A percentile compares a stretch with the other conserved stretches of the same genome.
phyloP scores from a whole-genome alignment of 2,113 vertebrate species.

The Nansenia antarctica region DNA sequence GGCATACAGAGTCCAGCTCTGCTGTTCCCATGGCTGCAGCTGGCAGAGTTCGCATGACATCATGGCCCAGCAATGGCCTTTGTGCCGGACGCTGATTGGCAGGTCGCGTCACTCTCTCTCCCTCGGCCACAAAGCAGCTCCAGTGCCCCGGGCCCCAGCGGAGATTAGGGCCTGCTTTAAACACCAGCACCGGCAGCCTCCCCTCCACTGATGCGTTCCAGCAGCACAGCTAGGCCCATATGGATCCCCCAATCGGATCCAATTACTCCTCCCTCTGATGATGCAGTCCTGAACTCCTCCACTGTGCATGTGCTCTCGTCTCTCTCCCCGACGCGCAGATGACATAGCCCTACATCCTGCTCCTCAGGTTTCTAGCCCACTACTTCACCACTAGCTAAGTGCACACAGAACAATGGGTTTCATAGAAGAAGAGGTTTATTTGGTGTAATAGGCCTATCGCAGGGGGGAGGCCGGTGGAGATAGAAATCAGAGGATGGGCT shows the following conservation, averaged over 20 bases:
- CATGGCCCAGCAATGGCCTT: slow-evolving; percentile 41
- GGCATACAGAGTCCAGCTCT: not conserved
- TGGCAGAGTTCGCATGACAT: slow-evolving; percentile 62
- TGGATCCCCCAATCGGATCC: not conserved
- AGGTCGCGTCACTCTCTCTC: slow-evolving; percentile 6
- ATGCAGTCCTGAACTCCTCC: not conserved
- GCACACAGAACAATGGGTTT: too few species aligned
- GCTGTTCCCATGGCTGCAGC: slow-evolving; percentile 44
- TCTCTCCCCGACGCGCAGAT: too few species aligned
- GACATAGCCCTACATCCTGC: not conserved
- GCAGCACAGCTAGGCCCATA: slow-evolving; percentile 3
- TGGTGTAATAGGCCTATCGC: too few species aligned
- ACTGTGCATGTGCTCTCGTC: not conserved
- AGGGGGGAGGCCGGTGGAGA: too few species aligned
- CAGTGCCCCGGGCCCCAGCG: not conserved
- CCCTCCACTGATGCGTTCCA: slow-evolving; percentile 1
- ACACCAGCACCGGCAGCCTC: not conserved
- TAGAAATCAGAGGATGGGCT: too few species aligned
- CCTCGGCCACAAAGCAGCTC: not conserved
- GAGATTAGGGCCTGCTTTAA: not conserved
- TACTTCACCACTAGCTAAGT: too few species aligned
- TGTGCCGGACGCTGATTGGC: slow-evolving; percentile 27
- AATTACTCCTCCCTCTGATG: not conserved
- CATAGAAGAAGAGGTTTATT: too few species aligned
- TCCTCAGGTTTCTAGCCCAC: not conserved